Base-by-base conservation (phyloP, 2,888 invertebrate species). In the Actias luna region DNA sequence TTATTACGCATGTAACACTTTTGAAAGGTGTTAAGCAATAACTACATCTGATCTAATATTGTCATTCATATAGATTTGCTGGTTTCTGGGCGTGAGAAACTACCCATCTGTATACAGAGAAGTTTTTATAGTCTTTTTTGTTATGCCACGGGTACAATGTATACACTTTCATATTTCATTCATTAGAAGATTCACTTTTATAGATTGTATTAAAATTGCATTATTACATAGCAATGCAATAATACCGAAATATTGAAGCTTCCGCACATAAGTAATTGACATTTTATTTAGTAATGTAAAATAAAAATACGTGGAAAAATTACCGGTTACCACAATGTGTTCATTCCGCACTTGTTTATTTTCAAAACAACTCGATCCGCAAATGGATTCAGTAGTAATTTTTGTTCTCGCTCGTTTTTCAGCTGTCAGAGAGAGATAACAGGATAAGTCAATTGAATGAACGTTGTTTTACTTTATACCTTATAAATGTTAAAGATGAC, bases 301-400 rank as follows among this genome's bases (percentile, higher is more conserved):
- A 61, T 58, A 61, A 61, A 57, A 39, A 25, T 36, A 61, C 27
- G 18, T 42, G 39, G 39, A 57, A 57, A 57, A 39, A 57, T 39
- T 61, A 36, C 27, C 57, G 1, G 39, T 39, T 18, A n/a, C 35
- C 29, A 36, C 61, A 27, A 29, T 61, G 35, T 27, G 36, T 25
- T 52, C 61, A 61, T 52, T 55, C 55, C 27, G 16, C 31, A 29
- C 52, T 61, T 33, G 60, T 57, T 57, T 61, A 57, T 57, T 55
- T 61, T 61, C 25, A 61, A 18, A 59, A 10, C 31, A 59, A 46
- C 22, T 22, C 22, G 22, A 46, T 22, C 22, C 1, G 16, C 36
- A 39, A 16, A 46, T 10, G 46, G 22, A 25, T 22, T 4, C 22
- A 46, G 22, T 46, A 16, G 36, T 39, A 39, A n/a, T 46, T 46